Percentiles rank a stretch among this genome's conserved stretches.
Conservation (phyloP, 1,140 invertebrate genomes). For the Drosophila albomicans region DNA sequence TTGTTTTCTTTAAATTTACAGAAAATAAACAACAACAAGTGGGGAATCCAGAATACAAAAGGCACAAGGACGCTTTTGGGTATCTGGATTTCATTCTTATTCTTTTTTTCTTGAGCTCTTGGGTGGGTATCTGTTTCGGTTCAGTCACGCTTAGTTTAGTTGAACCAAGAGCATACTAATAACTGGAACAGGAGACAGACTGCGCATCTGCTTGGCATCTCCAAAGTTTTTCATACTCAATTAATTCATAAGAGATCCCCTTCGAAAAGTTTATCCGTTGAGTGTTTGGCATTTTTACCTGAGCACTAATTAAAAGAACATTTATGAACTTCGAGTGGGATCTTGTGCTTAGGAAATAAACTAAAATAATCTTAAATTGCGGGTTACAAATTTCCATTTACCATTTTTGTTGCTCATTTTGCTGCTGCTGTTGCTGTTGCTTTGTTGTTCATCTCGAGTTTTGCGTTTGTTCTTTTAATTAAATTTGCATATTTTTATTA, state of each 20-base stretch:
- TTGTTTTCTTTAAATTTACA: conserved; percentile 78
- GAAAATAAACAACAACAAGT: conserved; percentile 42
- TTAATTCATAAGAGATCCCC: conserved; percentile 54
- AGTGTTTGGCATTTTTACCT: conserved; percentile 17
- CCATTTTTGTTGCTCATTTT: conserved; percentile 12
- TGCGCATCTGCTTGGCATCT: conserved; percentile 30
- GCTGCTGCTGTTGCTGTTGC: conserved; percentile 4
- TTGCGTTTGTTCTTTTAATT: conserved; percentile 62
- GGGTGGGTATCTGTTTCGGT: conserved; percentile 12
- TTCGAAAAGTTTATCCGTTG: conserved; percentile 31
- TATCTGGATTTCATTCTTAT: conserved; percentile 32
- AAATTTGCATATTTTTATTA: conserved; percentile 83
- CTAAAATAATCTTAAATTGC: conserved; percentile 52
- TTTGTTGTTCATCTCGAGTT: conserved; percentile 17
- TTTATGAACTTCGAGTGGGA: conserved; percentile 36
- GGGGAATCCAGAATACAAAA: conserved; percentile 1
- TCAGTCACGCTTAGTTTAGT: conserved; percentile 19
- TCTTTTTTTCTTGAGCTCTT: conserved; percentile 3
- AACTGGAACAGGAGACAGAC: conserved; percentile 20
- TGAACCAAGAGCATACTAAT: conserved; percentile 8
- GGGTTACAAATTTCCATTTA: conserved; percentile 7
- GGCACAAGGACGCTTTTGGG: conserved; percentile 12
- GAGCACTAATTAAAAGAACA: conserved; percentile 70
- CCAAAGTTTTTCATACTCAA: conserved; percentile 59
- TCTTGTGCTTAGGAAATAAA: conserved; percentile 32